Base-by-base conservation (phyloP, 2,113 vertebrate species). In the Cololabis saira region DNA sequence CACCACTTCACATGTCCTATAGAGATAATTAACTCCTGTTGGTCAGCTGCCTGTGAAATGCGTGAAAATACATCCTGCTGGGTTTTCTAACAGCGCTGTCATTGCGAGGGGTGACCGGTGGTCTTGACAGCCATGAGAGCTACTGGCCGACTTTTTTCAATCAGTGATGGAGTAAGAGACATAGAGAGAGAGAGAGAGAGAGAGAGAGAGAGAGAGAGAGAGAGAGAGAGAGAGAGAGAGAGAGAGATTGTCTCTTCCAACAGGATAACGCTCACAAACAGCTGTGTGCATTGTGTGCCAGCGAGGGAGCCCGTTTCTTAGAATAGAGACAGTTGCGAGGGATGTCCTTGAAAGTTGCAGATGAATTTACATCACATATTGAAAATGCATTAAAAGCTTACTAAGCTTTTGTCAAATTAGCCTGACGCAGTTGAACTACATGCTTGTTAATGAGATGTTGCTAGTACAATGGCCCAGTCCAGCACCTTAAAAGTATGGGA, bases 11-110 rank as follows among this genome's bases (percentile, higher is more conserved):
- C 59, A 17, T 17, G 33, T 66, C 43, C 27, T 12, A 50, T 57
- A 49, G 55, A 78, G 55, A 82, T 71, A 50, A 81, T 72, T 43
- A 41, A 68, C 67, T 71, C 42, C 12, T 61, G 42, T 72, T 71
- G 70, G 58, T 71, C 73, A 76, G 37, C 74, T 24, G 27, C 62
- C 57, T 65, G 54, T 72, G 61, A 80, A 78, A 80, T 67, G 72
- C 79, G 74, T 63, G 66, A 82, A 82, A 74, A 56, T 52, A 41
- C 5, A 16, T 42, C 56, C 30, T 10, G 12, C 37, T 63, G 77
- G 52, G 14, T 48, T 37, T 47, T 57, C 27, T 53, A 12, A 56
- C 54, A 40, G 50, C 43, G 5, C n/a, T 42, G 22, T 30, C 44
- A 48, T 75, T 75, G 53, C 67, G 61, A 78, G 49, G 37, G 69